Percentiles rank a stretch among this genome's conserved stretches.
phyloP scores from a whole-genome alignment of 2,888 invertebrate genomes.

The Cryptus viduatorius region DNA sequence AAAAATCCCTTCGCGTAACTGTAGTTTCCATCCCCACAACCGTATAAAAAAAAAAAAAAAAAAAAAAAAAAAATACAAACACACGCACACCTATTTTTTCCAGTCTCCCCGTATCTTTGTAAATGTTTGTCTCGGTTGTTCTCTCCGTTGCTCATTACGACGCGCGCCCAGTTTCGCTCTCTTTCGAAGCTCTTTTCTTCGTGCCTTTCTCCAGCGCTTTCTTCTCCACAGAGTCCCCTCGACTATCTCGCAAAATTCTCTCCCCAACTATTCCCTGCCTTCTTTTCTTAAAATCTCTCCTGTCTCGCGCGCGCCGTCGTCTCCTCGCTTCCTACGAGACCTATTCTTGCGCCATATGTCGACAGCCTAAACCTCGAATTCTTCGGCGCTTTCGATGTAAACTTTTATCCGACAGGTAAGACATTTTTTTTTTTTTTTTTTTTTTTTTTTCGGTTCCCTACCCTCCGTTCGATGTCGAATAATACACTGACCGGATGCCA shows the following conservation, averaged over 20 bases:
- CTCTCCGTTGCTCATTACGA: slow-evolving; percentile 65
- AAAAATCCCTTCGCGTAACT: no score
- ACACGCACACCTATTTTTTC: slow-evolving; percentile 2
- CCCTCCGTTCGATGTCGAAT: background rate
- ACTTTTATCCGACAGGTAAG: background rate
- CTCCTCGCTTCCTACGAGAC: slow-evolving; percentile 11
- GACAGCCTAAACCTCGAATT: background rate
- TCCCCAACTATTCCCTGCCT: slow-evolving; percentile 67
- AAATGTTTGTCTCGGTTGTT: slow-evolving; percentile 50
- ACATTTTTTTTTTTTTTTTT: background rate
- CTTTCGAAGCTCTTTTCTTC: slow-evolving; percentile 49
- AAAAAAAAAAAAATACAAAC: background rate
- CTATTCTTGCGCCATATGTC: slow-evolving; percentile 34
- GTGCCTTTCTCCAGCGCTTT: slow-evolving; percentile 58
- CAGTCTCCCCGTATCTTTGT: slow-evolving; percentile 51
- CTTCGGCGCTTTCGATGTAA: background rate
- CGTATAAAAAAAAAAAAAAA: no score
- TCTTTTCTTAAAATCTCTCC: slow-evolving; percentile 65
- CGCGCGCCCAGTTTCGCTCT: slow-evolving; percentile 45
- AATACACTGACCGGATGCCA: background rate
- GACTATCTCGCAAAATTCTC: slow-evolving; percentile 46
- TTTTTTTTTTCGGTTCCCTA: background rate
- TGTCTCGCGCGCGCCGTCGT: slow-evolving; percentile 53
- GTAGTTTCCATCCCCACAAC: no score
- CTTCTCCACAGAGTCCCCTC: slow-evolving; percentile 53